A percentile compares a stretch with the other conserved stretches of the same genome.
Conservation (phyloP, 2,113 vertebrate species). For the Phocoena phocoena region DNA sequence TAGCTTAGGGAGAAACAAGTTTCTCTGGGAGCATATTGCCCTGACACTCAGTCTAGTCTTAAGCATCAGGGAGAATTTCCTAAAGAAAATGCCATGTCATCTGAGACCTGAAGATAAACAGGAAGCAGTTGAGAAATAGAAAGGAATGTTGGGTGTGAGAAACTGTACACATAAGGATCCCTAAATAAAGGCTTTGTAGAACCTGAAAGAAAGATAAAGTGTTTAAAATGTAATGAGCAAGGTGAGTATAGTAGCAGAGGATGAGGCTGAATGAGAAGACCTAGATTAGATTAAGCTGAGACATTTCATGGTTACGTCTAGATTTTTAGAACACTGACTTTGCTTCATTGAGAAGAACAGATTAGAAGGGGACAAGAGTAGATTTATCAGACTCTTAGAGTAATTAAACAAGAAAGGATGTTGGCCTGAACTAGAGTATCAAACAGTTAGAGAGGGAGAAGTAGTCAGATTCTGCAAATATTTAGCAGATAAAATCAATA, state of each 20-base stretch:
- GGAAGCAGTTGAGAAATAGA: neutral
- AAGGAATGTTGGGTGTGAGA: neutral
- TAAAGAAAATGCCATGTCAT: neutral
- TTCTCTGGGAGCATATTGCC: neutral
- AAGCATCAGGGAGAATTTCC: neutral
- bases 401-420: neutral
- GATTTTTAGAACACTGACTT: neutral
- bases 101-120: neutral
- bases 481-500: neutral
- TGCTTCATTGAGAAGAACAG: neutral
- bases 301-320: neutral
- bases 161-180: neutral
- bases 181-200: neutral
- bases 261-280: neutral
- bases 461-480: neutral
- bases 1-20: neutral
- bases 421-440: neutral
- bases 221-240: neutral
- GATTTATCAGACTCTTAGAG: neutral
- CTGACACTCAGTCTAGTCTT: neutral
- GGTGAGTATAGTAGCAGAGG: neutral
- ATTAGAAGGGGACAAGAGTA: neutral
- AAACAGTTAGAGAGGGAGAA: neutral
- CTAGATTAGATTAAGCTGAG: neutral
- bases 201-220: neutral